A percentile compares a stretch with the other conserved stretches of the same genome.
phyloP scores from a whole-genome alignment of 37 sponge, comb jelly and placozoan species.

The Cladorhizidae sp. region DNA sequence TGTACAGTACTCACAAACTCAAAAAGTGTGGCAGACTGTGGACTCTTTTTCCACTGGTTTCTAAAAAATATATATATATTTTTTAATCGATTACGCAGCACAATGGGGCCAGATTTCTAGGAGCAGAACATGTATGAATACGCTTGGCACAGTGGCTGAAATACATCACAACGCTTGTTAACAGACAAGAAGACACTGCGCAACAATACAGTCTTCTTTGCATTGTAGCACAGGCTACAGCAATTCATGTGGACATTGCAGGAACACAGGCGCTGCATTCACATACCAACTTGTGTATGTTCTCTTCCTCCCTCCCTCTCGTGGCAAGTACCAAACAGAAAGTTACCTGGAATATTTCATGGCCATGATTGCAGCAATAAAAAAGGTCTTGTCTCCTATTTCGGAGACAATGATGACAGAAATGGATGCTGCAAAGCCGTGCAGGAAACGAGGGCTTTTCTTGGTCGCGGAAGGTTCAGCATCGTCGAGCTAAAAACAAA shows the following conservation, averaged over 20 bases:
- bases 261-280: not conserved
- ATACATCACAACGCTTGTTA: not conserved
- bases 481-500: too few species aligned
- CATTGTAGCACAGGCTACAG: not conserved
- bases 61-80: too few species aligned
- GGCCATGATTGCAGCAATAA: slow-evolving; percentile 97
- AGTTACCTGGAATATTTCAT: slow-evolving; percentile 86
- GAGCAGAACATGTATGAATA: too few species aligned
- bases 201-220: not conserved
- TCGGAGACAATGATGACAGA: slow-evolving; percentile 98
- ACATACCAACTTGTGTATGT: not conserved
- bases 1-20: too few species aligned
- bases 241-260: not conserved
- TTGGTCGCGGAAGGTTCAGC: not conserved
- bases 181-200: not conserved
- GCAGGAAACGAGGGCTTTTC: slow-evolving; percentile 38
- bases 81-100: too few species aligned
- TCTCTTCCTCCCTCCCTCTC: not conserved
- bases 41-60: too few species aligned
- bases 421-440: slow-evolving; percentile 85
- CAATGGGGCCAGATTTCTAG: too few species aligned
- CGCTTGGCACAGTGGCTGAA: not conserved
- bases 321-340: not conserved
- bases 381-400: slow-evolving; percentile 99
- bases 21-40: too few species aligned